A percentile compares a stretch with the other conserved stretches of the same genome.
Conservation (phyloP, 2,888 invertebrate species). For the Camptogramma bilineatum region DNA sequence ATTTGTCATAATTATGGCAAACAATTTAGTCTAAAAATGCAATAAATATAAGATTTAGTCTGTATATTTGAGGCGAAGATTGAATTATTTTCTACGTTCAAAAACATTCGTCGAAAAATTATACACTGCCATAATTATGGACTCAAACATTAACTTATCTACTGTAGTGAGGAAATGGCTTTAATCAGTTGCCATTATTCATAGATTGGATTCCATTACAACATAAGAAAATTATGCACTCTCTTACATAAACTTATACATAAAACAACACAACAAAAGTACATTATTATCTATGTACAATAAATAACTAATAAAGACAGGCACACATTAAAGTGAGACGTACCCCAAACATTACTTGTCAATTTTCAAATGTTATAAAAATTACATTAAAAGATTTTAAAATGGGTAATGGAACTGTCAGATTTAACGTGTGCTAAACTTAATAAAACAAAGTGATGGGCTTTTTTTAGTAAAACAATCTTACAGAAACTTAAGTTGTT, state of each 20-base stretch:
- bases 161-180: neutral
- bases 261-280: neutral
- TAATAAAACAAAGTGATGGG: too few relatives aligned
- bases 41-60: constrained; percentile 11
- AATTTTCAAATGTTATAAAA: too few relatives aligned
- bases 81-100: neutral
- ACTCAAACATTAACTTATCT: neutral
- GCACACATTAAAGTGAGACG: neutral
- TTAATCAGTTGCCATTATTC: neutral
- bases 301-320: neutral
- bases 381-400: too few relatives aligned
- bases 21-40: constrained; percentile 23
- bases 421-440: too few relatives aligned
- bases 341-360: too few relatives aligned
- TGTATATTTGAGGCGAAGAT: neutral
- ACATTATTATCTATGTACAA: neutral
- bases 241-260: neutral
- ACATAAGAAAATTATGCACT: neutral
- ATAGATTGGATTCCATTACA: neutral
- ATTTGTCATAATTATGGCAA: constrained; percentile 18
- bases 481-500: too few relatives aligned
- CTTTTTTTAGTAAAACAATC: too few relatives aligned
- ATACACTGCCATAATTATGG: neutral
- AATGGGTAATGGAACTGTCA: too few relatives aligned
- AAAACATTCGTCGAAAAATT: neutral